A percentile compares a stretch with the other conserved stretches of the same genome.
These are phyloP conservation scores for Hycleus cichorii DNA, from an alignment of 1,140 invertebrate species.

Conservation along the genomic window DNA sequence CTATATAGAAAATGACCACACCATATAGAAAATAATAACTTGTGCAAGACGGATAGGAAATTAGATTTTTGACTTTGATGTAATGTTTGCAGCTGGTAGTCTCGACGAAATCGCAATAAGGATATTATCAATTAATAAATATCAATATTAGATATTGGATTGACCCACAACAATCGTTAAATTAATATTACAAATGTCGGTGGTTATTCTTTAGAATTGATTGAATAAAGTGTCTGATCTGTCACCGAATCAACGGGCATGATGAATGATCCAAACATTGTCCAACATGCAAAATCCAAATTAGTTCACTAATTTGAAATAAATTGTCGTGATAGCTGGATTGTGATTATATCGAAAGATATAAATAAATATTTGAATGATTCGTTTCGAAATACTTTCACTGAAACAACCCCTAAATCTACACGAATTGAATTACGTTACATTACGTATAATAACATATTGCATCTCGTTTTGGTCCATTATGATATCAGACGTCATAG, in stretches of 20 bases:
- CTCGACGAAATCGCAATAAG: slow-evolving; percentile 7
- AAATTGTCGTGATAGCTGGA: too few relatives aligned
- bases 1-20: slow-evolving; percentile 29
- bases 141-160: neutral
- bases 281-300: too few relatives aligned
- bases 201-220: too few relatives aligned
- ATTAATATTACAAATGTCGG: too few relatives aligned
- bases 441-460: slow-evolving; percentile 22
- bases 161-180: too few relatives aligned
- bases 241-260: too few relatives aligned
- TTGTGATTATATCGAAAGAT: too few relatives aligned
- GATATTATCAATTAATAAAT: slow-evolving; percentile 6
- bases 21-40: slow-evolving; percentile 32
- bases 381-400: neutral
- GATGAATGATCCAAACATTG: too few relatives aligned
- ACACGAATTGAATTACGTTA: slow-evolving; percentile 11
- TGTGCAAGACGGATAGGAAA: slow-evolving; percentile 32
- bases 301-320: too few relatives aligned
- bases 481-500: slow-evolving; percentile 12
- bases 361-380: too few relatives aligned
- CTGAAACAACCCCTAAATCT: neutral
- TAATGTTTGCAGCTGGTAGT: slow-evolving; percentile 24
- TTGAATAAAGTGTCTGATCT: too few relatives aligned
- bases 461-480: slow-evolving; percentile 13
- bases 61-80: slow-evolving; percentile 35